phyloP scores from a whole-genome alignment of 2,888 invertebrate genomes.

The Stenotaenia linearis region DNA sequence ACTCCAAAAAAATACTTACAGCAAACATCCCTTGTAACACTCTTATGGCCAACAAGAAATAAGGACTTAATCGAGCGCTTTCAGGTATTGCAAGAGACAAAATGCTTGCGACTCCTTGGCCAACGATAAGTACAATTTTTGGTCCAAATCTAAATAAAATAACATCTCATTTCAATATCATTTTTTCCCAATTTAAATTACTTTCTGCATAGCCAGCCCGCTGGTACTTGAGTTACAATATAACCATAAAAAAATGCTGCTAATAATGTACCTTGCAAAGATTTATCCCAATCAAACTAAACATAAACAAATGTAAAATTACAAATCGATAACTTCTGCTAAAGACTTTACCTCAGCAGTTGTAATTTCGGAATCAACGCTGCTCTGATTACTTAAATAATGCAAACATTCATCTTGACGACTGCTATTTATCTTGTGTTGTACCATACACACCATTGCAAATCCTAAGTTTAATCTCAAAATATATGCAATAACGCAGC shows the following conservation, averaged over 20 bases:
- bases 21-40: constrained; percentile 51
- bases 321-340: not conserved
- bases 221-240: constrained; percentile 45
- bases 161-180: not conserved
- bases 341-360: not conserved
- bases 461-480: constrained; percentile 54
- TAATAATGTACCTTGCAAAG: constrained; percentile 52
- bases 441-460: constrained; percentile 56
- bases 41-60: constrained; percentile 47
- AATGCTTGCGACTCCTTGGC: constrained; percentile 45
- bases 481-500: constrained; percentile 32
- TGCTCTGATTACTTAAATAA: not conserved
- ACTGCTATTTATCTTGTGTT: constrained; percentile 34
- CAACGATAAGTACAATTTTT: constrained; percentile 46
- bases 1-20: constrained; percentile 43
- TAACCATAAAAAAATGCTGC: constrained; percentile 56
- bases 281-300: constrained; percentile 54
- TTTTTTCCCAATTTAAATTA: not conserved
- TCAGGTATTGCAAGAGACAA: constrained; percentile 51
- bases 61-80: constrained; percentile 48
- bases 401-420: not conserved
- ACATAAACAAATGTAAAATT: not conserved
- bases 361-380: not conserved
- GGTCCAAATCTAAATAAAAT: constrained; percentile 39
- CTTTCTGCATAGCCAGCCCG: constrained; percentile 38